Evolutionary conservation across 2,113 vertebrate genomes (phyloP), one percentile per base, ranked within the genome.

Genomic region (Micronisus gabar): DNA sequence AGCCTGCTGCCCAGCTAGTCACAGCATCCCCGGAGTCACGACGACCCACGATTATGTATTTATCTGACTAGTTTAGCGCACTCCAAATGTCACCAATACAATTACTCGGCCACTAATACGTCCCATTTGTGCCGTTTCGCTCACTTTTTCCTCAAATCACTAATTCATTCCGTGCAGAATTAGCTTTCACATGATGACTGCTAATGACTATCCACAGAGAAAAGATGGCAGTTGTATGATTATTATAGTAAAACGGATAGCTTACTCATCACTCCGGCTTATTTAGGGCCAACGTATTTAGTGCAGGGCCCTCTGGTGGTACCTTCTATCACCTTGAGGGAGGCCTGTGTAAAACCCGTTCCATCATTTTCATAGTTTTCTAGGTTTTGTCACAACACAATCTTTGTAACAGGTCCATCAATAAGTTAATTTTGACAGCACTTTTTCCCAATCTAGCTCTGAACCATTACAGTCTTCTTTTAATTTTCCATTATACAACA

Each of bases 251-350:
- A 79, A 84, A 93, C 40, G 56, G 83, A 13, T 29, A 68, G 87
- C 59, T 84, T 43, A 53, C 65, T 92, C 82, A 41, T 73, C 73
- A 47, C 71, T 41, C 75, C 2, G 0, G 13, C 38, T 52, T 45
- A 36, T 18, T 25, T 23, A 20, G 43, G 34, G 56, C 70, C 48
- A 72, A 61, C 3, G 1, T 10, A 8, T 30, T 84, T 67, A 59
- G 70, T 48, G 74, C 84, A 65, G 88, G 58, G 96, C 97, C 96
- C 97, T 95, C 97, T 96, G 68, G 67, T 97, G 97, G 95, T 66
- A 52, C 40, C 53, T 55, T 66, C 10, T 3, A 9, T 43, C 27
- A 13, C 14, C 61, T 70, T 29, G 6, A 50, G 11, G 21, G 50
- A 63, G 48, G 6, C 25, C 41, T 5, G 8, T 5, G n/a, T 48